Percentiles rank a stretch among this genome's conserved stretches.
Conservation (phyloP, 2,888 invertebrate species). For the Pterostichus madidus region DNA sequence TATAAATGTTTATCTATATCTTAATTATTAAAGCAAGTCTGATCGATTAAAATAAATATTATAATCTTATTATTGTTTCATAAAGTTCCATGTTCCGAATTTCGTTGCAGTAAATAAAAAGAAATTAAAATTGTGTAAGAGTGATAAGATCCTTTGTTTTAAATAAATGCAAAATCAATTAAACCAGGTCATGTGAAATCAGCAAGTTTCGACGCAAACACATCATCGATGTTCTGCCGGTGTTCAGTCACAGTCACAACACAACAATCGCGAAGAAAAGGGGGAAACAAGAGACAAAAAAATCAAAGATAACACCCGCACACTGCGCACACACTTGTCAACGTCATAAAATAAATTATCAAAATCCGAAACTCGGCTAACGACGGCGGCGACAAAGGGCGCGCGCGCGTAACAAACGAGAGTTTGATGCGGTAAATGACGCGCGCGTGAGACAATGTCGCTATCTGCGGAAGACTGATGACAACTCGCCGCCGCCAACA, state of each 20-base stretch:
- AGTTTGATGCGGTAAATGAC: slow-evolving; percentile 77
- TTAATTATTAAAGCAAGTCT: too few species aligned
- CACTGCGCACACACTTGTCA: slow-evolving; percentile 69
- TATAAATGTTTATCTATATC: too few species aligned
- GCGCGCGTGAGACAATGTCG: slow-evolving; percentile 77
- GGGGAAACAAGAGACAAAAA: slow-evolving; percentile 57
- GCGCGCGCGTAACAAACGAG: slow-evolving; percentile 74
- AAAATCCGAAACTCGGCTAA: slow-evolving; percentile 73
- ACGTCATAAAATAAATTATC: slow-evolving; percentile 72
- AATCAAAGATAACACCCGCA: slow-evolving; percentile 69
- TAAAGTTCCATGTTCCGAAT: too few species aligned
- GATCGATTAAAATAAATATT: too few species aligned
- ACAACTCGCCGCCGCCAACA: slow-evolving; percentile 71
- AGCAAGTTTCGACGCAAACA: neutral
- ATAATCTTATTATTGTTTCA: too few species aligned
- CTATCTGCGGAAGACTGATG: slow-evolving; percentile 76
- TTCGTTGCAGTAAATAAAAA: too few species aligned
- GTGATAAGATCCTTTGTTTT: too few species aligned
- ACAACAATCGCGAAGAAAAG: slow-evolving; percentile 45
- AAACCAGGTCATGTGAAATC: slow-evolving; percentile 18
- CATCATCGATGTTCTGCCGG: slow-evolving; percentile 13
- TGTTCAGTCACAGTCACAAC: slow-evolving; percentile 18
- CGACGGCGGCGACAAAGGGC: slow-evolving; percentile 69
- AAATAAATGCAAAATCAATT: slow-evolving; percentile 30
- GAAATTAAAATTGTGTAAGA: too few species aligned